A percentile compares a stretch with the other conserved stretches of the same genome.
Evolutionary conservation across 2,797 vertebrate genomes (phyloP).

Genomic region (Ficedula albicollis): DNA sequence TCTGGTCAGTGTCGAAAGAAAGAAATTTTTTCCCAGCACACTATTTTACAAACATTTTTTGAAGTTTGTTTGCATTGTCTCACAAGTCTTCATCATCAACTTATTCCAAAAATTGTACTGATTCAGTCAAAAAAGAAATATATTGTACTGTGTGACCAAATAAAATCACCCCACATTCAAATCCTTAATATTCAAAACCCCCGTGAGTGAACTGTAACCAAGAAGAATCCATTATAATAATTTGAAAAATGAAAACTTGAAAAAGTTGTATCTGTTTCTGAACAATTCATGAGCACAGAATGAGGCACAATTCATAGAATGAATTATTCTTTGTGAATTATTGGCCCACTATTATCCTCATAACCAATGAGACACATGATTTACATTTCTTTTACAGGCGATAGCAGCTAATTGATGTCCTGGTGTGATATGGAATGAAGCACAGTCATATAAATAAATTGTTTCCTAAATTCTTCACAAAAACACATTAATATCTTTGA

Average conservation of each 20-base stretch:
- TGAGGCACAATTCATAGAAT: constrained; percentile 33
- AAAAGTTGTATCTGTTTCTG: constrained; percentile 39
- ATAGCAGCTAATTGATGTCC: constrained; percentile 68
- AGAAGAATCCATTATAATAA: background rate
- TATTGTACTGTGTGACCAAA: background rate
- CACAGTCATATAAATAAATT: constrained; percentile 66
- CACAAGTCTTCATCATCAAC: background rate
- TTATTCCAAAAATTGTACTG: background rate
- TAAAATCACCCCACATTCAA: background rate
- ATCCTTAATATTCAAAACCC: background rate
- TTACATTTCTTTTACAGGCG: constrained; percentile 64
- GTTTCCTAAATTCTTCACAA: constrained; percentile 71
- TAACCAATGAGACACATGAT: constrained; percentile 65
- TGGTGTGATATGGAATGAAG: constrained; percentile 71
- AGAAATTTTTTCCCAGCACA: background rate
- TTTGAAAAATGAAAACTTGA: constrained; percentile 42
- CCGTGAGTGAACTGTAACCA: background rate
- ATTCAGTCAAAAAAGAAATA: background rate
- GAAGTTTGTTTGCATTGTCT: background rate
- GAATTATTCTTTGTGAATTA: constrained; percentile 70
- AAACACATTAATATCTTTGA: constrained; percentile 73
- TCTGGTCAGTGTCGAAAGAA: background rate
- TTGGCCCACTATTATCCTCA: constrained; percentile 46
- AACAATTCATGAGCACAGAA: constrained; percentile 49
- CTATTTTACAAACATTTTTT: background rate